These are phyloP conservation scores for Hyles lineata DNA, from an alignment of 2,888 invertebrate species.

Conservation along the genomic window DNA sequence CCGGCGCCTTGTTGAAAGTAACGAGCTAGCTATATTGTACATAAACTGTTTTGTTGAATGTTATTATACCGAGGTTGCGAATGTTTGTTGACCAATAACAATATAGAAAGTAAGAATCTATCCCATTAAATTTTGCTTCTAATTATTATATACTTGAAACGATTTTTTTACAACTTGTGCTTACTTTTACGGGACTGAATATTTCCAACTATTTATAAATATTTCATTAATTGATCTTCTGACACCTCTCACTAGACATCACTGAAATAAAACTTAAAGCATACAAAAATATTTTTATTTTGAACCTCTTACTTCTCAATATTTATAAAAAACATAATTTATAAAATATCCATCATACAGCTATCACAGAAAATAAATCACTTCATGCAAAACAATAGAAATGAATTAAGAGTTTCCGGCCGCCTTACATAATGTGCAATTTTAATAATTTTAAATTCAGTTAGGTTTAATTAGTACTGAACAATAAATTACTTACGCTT, in stretches of 20 bases:
- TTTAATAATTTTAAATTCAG: too few relatives aligned
- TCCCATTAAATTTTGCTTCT: conserved; percentile 56
- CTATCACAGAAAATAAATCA: conserved; percentile 19
- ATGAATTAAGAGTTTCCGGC: not conserved
- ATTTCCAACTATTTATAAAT: conserved; percentile 24
- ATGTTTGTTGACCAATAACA: conserved; percentile 72
- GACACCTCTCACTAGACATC: conserved; percentile 49
- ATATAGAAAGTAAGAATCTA: conserved; percentile 43
- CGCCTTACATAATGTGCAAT: too few relatives aligned
- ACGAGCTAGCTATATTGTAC: conserved; percentile 45
- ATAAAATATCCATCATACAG: not conserved
- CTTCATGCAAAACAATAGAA: not conserved
- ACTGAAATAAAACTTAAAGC: conserved; percentile 41
- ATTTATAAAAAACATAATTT: not conserved
- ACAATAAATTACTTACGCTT: too few relatives aligned
- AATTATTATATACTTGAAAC: conserved; percentile 25
- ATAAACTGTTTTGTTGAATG: conserved; percentile 66
- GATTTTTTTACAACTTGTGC: conserved; percentile 43
- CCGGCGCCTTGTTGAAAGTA: conserved; percentile 12
- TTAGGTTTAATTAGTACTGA: too few relatives aligned
- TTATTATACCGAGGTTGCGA: conserved; percentile 68
- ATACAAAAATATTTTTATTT: conserved; percentile 26
- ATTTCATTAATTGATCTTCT: conserved; percentile 13
- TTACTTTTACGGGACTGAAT: conserved; percentile 35
- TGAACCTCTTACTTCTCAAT: not conserved